These are phyloP conservation scores for Eupithecia tripunctaria DNA, from an alignment of 2,888 invertebrate genomes.

Conservation along the genomic window DNA sequence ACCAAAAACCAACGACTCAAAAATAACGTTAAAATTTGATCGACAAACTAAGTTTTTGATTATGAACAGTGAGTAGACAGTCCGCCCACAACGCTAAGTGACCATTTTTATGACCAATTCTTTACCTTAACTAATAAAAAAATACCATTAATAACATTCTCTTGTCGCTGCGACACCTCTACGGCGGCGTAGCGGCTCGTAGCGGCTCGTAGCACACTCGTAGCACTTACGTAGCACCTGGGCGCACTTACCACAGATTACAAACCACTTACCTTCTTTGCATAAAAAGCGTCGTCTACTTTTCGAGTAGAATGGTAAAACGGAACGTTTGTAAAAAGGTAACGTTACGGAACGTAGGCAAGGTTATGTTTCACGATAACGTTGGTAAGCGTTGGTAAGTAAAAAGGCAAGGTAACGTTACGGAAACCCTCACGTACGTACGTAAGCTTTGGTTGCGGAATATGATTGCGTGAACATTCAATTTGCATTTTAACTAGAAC, in stretches of 20 bases:
- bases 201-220: constrained; percentile 46
- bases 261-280: constrained; percentile 57
- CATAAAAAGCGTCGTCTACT: constrained; percentile 58
- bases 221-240: constrained; percentile 68
- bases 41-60: too few species aligned
- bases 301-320: constrained; percentile 13
- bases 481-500: constrained; percentile 17
- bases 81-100: too few species aligned
- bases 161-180: constrained; percentile 13
- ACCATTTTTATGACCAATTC: too few species aligned
- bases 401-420: constrained; percentile 10
- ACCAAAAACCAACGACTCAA: too few species aligned
- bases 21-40: too few species aligned
- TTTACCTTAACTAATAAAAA: too few species aligned
- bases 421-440: constrained; percentile 19
- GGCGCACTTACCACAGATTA: constrained; percentile 66
- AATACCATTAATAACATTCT: too few species aligned
- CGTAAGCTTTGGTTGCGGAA: constrained; percentile 18
- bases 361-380: constrained; percentile 9
- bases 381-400: constrained; percentile 13
- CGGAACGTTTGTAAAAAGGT: constrained; percentile 17
- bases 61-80: too few species aligned
- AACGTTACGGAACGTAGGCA: constrained; percentile 12
- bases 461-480: constrained; percentile 25
- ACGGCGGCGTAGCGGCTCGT: constrained; percentile 37